These are phyloP conservation scores for Antitype chi DNA, from an alignment of 2,888 invertebrate species.

Conservation along the genomic window DNA sequence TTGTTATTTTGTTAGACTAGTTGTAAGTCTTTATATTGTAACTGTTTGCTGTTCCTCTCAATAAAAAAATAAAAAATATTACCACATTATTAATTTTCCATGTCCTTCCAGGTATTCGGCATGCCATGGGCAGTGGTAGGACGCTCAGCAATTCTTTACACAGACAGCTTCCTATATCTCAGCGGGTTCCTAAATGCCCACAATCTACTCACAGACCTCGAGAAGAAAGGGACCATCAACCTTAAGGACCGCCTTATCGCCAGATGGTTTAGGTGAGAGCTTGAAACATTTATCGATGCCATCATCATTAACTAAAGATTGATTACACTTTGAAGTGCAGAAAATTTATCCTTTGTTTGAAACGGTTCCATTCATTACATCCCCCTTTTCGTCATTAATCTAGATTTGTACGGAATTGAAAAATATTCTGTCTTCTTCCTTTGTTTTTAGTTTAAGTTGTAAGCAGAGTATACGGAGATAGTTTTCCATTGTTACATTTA, in stretches of 20 bases:
- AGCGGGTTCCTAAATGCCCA: slow-evolving; percentile 91
- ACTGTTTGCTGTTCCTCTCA: too few species aligned
- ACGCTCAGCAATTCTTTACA: slow-evolving; percentile 91
- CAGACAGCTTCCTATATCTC: slow-evolving; percentile 91
- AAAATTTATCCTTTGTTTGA: slow-evolving; percentile 64
- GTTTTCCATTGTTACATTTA: slow-evolving; percentile 3
- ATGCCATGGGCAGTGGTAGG: slow-evolving; percentile 91
- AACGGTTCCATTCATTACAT: slow-evolving; percentile 60
- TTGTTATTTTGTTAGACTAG: too few species aligned
- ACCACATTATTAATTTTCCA: background rate
- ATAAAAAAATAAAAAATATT: too few species aligned
- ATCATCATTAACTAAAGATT: slow-evolving; percentile 66
- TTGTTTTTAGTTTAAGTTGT: slow-evolving; percentile 29
- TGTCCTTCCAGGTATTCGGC: slow-evolving; percentile 82
- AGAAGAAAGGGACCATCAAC: slow-evolving; percentile 86
- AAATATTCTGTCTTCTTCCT: slow-evolving; percentile 55
- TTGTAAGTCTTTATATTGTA: too few species aligned
- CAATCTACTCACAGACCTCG: slow-evolving; percentile 88
- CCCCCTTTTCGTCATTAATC: slow-evolving; percentile 60
- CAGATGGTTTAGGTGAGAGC: slow-evolving; percentile 89
- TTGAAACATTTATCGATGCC: slow-evolving; percentile 54
- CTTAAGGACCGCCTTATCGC: slow-evolving; percentile 87
- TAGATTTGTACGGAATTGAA: slow-evolving; percentile 65
- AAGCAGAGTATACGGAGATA: background rate
- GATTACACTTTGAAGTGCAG: slow-evolving; percentile 61